These are phyloP conservation scores for Trissonchulus sp. DNA, from an alignment of 2,888 invertebrate species.

Conservation along the genomic window DNA sequence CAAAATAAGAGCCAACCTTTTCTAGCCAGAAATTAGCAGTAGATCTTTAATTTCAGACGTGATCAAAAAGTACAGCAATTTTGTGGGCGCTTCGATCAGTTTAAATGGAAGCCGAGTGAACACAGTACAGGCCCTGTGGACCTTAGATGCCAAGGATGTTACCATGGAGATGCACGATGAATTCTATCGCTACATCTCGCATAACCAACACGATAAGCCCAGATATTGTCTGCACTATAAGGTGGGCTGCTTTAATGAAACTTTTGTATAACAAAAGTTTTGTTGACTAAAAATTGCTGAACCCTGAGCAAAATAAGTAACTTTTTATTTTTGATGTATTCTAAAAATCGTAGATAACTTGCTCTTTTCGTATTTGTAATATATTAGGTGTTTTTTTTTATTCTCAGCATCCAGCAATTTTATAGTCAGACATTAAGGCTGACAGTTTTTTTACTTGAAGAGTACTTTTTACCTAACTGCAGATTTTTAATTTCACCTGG, in stretches of 20 bases:
- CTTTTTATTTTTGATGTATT: neutral
- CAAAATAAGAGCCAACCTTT: too few species aligned
- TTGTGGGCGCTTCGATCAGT: constrained; percentile 85
- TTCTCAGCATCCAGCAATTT: too few species aligned
- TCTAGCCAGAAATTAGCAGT: too few species aligned
- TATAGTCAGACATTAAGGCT: too few species aligned
- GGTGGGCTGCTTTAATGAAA: too few species aligned
- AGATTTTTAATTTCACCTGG: too few species aligned
- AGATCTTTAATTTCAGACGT: constrained; percentile 68
- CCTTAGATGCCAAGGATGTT: constrained; percentile 80
- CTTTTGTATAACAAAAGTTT: too few species aligned
- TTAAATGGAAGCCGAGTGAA: constrained; percentile 83
- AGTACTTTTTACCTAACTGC: too few species aligned
- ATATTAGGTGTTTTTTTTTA: too few species aligned
- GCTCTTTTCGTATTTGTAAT: neutral
- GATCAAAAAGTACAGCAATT: constrained; percentile 92
- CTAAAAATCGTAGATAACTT: neutral
- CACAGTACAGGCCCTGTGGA: constrained; percentile 83
- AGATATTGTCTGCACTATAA: constrained; percentile 85
- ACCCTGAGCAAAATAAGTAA: too few species aligned
- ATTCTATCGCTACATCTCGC: constrained; percentile 78
- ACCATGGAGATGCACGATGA: constrained; percentile 77
- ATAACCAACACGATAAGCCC: constrained; percentile 75
- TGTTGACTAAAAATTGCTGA: neutral
- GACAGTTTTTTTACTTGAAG: too few species aligned